Conservation (phyloP, 2,113 vertebrate species). For the Acrocephalus arundinaceus region DNA sequence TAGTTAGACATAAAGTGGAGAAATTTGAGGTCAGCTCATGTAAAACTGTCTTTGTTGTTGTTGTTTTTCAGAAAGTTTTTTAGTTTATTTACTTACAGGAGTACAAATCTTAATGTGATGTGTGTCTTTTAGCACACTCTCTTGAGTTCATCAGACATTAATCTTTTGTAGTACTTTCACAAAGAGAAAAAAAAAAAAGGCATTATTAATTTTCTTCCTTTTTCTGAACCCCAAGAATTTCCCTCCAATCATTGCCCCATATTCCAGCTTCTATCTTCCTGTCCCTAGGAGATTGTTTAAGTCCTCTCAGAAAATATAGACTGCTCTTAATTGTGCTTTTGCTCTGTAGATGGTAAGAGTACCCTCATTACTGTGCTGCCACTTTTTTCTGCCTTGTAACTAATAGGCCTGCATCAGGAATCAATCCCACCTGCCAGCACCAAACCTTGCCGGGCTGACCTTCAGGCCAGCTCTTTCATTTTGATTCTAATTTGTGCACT, state of each 20-base stretch:
- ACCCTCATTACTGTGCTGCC: background rate
- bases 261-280: background rate
- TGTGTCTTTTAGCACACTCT: background rate
- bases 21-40: background rate
- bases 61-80: background rate
- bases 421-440: background rate
- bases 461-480: conserved; percentile 13
- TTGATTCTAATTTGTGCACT: background rate
- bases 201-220: background rate
- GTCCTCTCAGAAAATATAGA: background rate
- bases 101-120: background rate
- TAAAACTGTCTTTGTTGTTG: background rate
- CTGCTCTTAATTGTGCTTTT: background rate
- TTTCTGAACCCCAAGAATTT: background rate
- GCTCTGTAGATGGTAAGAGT: background rate
- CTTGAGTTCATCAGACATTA: background rate
- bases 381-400: background rate
- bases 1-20: background rate
- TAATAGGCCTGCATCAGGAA: background rate
- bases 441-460: background rate
- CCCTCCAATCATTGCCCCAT: background rate
- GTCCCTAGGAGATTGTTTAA: background rate
- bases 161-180: background rate
- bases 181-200: background rate
- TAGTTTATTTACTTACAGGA: background rate